These are phyloP conservation scores for Acleris holmiana DNA, from an alignment of 2,888 invertebrate genomes.

Conservation along the genomic window DNA sequence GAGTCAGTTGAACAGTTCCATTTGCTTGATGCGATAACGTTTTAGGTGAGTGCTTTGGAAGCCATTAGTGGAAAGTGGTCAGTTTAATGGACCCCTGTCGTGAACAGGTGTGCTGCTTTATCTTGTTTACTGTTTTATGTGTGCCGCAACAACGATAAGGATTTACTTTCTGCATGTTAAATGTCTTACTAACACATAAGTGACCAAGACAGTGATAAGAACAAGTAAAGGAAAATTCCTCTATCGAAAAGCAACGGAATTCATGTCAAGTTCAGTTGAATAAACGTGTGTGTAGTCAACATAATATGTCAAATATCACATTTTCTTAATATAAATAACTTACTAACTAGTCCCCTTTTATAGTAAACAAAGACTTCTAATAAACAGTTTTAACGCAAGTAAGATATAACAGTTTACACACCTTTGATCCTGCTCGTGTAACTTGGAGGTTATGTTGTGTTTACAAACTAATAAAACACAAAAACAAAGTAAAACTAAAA, in stretches of 20 bases:
- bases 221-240: conserved; percentile 28
- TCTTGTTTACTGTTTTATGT: conserved; percentile 28
- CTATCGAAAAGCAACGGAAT: neutral
- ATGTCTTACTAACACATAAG: neutral
- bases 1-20: conserved; percentile 66
- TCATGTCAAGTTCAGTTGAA: conserved; percentile 1
- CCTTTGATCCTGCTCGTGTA: conserved; percentile 37
- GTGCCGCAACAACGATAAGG: conserved; percentile 23
- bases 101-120: conserved; percentile 40
- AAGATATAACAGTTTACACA: conserved; percentile 22
- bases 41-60: conserved; percentile 77
- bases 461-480: conserved; percentile 25
- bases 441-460: conserved; percentile 40
- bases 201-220: neutral
- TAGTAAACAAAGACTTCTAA: neutral
- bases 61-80: conserved; percentile 62
- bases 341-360: neutral
- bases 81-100: conserved; percentile 48
- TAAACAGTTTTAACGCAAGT: neutral
- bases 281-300: too few relatives aligned
- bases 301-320: too few relatives aligned
- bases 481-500: conserved; percentile 16
- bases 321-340: neutral
- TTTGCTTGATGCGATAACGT: conserved; percentile 79
- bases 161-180: conserved; percentile 24